Percentiles rank a stretch among this genome's conserved stretches.
Evolutionary conservation across 2,113 vertebrate genomes (phyloP).

Genomic region (Oreochromis aureus): DNA sequence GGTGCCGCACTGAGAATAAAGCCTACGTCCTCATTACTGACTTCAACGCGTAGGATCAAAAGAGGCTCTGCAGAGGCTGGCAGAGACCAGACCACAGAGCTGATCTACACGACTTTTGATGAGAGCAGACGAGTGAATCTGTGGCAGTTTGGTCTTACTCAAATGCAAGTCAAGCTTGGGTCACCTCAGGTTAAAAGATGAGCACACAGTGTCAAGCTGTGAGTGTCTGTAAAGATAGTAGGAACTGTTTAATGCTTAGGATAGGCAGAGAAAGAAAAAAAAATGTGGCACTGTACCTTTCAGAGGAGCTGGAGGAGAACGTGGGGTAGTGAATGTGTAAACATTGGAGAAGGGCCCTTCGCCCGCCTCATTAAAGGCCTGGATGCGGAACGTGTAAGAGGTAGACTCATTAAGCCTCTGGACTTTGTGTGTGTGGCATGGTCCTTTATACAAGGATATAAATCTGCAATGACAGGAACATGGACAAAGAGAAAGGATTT

Average conservation of each 20-base stretch:
- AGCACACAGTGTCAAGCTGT: not conserved
- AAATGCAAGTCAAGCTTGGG: not conserved
- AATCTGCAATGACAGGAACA: constrained; percentile 76
- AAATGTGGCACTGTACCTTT: constrained; percentile 77
- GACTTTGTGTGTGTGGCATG: constrained; percentile 99
- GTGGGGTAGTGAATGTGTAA: constrained; percentile 92
- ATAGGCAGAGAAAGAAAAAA: not conserved
- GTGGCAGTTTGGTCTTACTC: not conserved
- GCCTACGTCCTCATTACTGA: constrained; percentile 29
- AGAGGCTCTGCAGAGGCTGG: constrained; percentile 16
- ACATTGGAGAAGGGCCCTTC: constrained; percentile 92
- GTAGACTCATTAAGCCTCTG: constrained; percentile 97
- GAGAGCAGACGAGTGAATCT: constrained; percentile 11
- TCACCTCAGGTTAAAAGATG: constrained; percentile 19
- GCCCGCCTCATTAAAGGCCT: constrained; percentile 96
- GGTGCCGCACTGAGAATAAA: constrained; percentile 1
- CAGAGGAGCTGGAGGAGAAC: constrained; percentile 87
- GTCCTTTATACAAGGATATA: constrained; percentile 90
- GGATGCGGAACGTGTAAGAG: constrained; percentile 94
- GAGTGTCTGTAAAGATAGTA: not conserved
- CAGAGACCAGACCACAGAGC: not conserved
- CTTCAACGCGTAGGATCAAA: constrained; percentile 27
- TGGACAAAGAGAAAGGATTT: not conserved
- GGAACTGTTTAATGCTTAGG: not conserved
- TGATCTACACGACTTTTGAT: not conserved